Evolutionary conservation across 2,888 invertebrate species (phyloP), one percentile per base, ranked within the genome.

Genomic region (Dichetophora obliterata): DNA sequence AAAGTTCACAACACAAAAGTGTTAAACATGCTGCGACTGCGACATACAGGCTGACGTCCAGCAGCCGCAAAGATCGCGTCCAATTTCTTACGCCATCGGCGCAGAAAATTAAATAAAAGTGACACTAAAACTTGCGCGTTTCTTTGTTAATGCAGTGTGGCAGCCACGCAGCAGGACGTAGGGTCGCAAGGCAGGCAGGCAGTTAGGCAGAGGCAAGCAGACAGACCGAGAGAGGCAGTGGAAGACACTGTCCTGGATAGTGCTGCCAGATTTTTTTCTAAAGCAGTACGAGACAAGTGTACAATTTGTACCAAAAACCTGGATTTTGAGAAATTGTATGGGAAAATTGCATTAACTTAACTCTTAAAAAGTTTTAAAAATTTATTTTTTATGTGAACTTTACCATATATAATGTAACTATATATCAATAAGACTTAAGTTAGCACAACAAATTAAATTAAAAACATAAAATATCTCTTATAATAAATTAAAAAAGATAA

Each of bases 381-480:
- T 78, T 75, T 77, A 77, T 79, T 80, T 80, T 81, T 78, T 74
- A 77, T 82, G 80, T n/a, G 81, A 79, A 79, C 80, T 77, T n/a
- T n/a, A n/a, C n/a, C n/a, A n/a, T n/a, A n/a, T n/a, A n/a, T n/a
- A n/a, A n/a, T n/a, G n/a, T n/a, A n/a, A n/a, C n/a, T n/a, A n/a
- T n/a, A n/a, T n/a, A n/a, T n/a, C n/a, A n/a, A n/a, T n/a, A n/a
- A n/a, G n/a, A n/a, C n/a, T n/a, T n/a, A n/a, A n/a, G n/a, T n/a
- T n/a, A n/a, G n/a, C n/a, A n/a, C n/a, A n/a, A n/a, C n/a, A n/a
- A n/a, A n/a, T n/a, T n/a, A n/a, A n/a, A n/a, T n/a, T n/a, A n/a
- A n/a, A n/a, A n/a, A n/a, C n/a, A n/a, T n/a, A n/a, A n/a, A n/a
- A n/a, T n/a, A n/a, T n/a, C n/a, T n/a, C n/a, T n/a, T n/a, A n/a